Percentiles rank a stretch among this genome's conserved stretches.
These are phyloP conservation scores for Syrmaticus mikado DNA, from an alignment of 2,113 vertebrate genomes.

Conservation along the genomic window DNA sequence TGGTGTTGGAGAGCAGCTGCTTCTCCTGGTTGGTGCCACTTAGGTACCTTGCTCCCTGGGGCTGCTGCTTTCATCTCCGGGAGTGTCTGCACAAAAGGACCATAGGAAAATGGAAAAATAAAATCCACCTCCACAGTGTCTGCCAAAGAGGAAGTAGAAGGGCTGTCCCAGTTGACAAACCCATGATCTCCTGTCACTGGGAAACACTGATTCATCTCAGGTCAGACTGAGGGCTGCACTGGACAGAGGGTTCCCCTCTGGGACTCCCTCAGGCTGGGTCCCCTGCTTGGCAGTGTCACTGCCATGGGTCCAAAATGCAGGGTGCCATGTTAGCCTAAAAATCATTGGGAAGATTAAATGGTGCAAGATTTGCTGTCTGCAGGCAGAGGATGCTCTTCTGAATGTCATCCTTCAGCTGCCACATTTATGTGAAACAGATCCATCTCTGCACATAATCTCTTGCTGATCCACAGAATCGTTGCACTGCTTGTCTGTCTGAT, in stretches of 20 bases:
- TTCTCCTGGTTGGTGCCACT: background rate
- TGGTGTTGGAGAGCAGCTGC: background rate
- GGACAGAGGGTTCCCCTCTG: background rate
- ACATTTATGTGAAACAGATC: background rate
- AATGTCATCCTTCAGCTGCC: background rate
- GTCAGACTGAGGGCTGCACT: background rate
- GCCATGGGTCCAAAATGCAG: background rate
- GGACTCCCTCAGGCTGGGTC: background rate
- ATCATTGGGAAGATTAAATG: background rate
- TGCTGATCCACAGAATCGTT: background rate
- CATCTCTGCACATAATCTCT: background rate
- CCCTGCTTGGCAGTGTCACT: background rate
- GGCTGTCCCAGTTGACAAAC: background rate
- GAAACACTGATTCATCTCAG: background rate
- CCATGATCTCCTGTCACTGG: background rate
- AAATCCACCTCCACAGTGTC: background rate
- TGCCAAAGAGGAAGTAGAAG: constrained; percentile 20
- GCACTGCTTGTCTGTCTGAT: background rate
- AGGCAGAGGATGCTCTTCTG: background rate
- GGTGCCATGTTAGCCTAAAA: background rate
- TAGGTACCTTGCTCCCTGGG: background rate
- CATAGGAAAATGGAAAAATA: background rate
- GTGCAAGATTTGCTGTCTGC: background rate
- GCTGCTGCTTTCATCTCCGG: background rate
- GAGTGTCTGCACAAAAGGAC: background rate